Percentiles rank a stretch among this genome's conserved stretches.
Evolutionary conservation across 2,113 vertebrate genomes (phyloP).

Genomic region (Macheiramphus alcinus): DNA sequence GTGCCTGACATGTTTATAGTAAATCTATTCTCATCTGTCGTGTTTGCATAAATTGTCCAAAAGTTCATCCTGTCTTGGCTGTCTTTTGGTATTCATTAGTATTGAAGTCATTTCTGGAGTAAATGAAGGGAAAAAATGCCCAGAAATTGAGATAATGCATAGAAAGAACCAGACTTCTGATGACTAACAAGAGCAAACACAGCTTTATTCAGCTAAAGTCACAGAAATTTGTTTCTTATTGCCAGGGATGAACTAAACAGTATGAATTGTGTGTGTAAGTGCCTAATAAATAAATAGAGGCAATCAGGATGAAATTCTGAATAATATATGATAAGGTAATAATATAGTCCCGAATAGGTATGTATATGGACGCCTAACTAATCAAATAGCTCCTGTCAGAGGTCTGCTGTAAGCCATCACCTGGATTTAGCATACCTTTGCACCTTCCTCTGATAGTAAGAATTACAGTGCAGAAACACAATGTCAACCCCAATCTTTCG

Average conservation of each 20-base stretch:
- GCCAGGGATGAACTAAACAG: neutral
- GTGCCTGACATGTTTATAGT: constrained; percentile 45
- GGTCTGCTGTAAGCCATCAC: neutral
- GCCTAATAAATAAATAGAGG: neutral
- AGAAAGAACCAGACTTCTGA: neutral
- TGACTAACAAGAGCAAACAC: constrained; percentile 24
- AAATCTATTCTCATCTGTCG: constrained; percentile 46
- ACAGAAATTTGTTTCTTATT: constrained; percentile 3
- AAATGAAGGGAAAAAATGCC: constrained; percentile 38
- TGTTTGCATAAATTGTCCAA: constrained; percentile 57
- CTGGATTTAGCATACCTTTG: neutral
- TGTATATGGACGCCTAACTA: neutral
- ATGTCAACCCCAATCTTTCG: neutral
- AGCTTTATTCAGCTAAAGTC: constrained; percentile 18
- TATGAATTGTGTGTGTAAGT: neutral
- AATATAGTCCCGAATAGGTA: neutral
- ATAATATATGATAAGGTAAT: neutral
- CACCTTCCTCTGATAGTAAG: neutral
- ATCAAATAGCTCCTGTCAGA: neutral
- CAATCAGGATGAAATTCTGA: neutral
- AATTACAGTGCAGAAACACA: neutral
- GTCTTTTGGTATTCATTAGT: constrained; percentile 58
- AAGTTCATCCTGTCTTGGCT: constrained; percentile 50
- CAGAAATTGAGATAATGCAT: constrained; percentile 40
- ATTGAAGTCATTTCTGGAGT: constrained; percentile 29